These are phyloP conservation scores for Pogonocherus hispidulus DNA, from an alignment of 2,888 invertebrate genomes.

Conservation along the genomic window DNA sequence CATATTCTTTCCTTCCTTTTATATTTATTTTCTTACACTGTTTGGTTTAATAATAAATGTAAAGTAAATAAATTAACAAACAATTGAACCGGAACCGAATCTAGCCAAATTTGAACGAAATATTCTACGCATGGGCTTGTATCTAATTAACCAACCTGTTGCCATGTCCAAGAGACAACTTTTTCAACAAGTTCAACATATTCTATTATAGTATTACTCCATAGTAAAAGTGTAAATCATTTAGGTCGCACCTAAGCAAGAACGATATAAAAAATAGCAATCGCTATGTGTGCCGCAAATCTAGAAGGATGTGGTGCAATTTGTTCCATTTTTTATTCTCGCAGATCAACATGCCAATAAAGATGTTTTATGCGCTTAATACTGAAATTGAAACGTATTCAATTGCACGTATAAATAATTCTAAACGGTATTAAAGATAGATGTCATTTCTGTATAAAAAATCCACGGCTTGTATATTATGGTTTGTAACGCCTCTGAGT, in stretches of 20 bases:
- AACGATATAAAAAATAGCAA: neutral
- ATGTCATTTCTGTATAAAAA: neutral
- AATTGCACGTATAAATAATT: neutral
- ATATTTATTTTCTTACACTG: no score
- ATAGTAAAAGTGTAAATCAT: neutral
- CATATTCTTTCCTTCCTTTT: no score
- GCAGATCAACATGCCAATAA: neutral
- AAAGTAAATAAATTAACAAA: no score
- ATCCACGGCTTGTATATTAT: neutral
- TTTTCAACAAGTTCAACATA: no score
- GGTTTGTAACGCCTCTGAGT: slow-evolving; percentile 18
- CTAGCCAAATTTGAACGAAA: no score
- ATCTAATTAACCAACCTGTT: no score
- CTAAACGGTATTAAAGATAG: neutral
- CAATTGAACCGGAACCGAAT: no score
- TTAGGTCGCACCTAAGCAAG: neutral
- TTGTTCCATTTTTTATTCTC: neutral
- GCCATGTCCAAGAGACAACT: no score
- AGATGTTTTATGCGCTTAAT: neutral
- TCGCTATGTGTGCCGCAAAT: neutral
- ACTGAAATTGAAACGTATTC: neutral
- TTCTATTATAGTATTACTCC: neutral
- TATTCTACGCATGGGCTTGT: no score
- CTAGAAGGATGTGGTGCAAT: neutral
- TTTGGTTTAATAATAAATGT: no score